Percentiles rank a stretch among this genome's conserved stretches.
These are phyloP conservation scores for Delichon dasypus DNA, from an alignment of 2,797 vertebrate genomes.

Conservation along the genomic window DNA sequence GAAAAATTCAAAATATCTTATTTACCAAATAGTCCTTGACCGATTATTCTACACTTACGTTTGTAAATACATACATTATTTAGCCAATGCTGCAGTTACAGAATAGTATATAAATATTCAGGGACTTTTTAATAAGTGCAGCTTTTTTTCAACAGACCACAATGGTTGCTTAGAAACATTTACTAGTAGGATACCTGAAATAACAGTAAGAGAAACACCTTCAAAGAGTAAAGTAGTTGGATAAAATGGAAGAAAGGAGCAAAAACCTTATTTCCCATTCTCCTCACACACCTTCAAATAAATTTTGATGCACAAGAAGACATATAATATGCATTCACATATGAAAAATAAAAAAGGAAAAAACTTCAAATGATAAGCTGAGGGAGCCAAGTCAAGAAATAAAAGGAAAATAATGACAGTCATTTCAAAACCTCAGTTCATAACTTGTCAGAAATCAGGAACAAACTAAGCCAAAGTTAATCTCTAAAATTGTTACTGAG, in stretches of 20 bases:
- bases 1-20: conserved; percentile 65
- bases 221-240: background rate
- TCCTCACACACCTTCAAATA: background rate
- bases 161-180: conserved; percentile 43
- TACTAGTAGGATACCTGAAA: background rate
- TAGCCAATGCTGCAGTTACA: conserved; percentile 29
- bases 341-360: background rate
- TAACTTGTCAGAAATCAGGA: background rate
- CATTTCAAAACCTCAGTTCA: background rate
- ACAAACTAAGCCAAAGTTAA: background rate
- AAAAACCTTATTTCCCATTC: conserved; percentile 10
- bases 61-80: conserved; percentile 64
- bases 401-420: background rate
- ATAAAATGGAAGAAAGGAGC: background rate
- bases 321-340: background rate
- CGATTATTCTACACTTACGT: conserved; percentile 42
- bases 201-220: background rate
- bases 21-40: conserved; percentile 57
- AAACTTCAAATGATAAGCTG: background rate
- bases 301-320: background rate
- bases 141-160: conserved; percentile 32
- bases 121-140: conserved; percentile 49
- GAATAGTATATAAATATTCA: conserved; percentile 61
- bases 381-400: background rate
- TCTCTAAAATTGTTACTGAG: background rate